A percentile compares a stretch with the other conserved stretches of the same genome.
These are phyloP conservation scores for Ganaspis sp. DNA, from an alignment of 1,140 invertebrate genomes.

Conservation along the genomic window DNA sequence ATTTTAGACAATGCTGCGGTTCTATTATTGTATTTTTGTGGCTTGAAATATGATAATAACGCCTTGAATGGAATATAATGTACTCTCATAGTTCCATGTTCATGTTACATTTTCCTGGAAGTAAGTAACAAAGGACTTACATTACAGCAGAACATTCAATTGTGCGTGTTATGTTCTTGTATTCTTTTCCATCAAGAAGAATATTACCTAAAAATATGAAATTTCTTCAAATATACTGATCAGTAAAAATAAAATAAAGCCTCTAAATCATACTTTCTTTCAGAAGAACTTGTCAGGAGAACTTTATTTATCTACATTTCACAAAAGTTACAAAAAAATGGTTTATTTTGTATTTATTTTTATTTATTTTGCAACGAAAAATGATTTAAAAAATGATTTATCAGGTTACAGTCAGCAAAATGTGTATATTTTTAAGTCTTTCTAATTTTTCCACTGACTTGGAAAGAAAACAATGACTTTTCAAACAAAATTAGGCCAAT, in stretches of 20 bases:
- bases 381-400: too few species aligned
- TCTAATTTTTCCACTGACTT: background rate
- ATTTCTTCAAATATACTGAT: background rate
- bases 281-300: background rate
- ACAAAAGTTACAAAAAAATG: background rate
- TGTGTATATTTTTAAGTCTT: too few species aligned
- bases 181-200: background rate
- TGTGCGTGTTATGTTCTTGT: constrained; percentile 12
- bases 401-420: too few species aligned
- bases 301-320: too few species aligned
- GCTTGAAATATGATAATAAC: constrained; percentile 4
- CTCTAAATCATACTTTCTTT: background rate
- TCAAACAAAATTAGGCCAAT: background rate
- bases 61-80: constrained; percentile 12
- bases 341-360: too few species aligned
- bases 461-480: background rate
- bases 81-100: background rate
- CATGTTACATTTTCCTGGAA: constrained; percentile 23
- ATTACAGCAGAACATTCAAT: constrained; percentile 13
- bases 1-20: background rate
- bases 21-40: constrained; percentile 7
- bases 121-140: constrained; percentile 11
- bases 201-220: background rate
- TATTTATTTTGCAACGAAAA: too few species aligned
- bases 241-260: background rate